Evolutionary conservation across 2,797 vertebrate genomes (phyloP), one percentile per base, ranked within the genome.

Genomic region (Picus viridis): DNA sequence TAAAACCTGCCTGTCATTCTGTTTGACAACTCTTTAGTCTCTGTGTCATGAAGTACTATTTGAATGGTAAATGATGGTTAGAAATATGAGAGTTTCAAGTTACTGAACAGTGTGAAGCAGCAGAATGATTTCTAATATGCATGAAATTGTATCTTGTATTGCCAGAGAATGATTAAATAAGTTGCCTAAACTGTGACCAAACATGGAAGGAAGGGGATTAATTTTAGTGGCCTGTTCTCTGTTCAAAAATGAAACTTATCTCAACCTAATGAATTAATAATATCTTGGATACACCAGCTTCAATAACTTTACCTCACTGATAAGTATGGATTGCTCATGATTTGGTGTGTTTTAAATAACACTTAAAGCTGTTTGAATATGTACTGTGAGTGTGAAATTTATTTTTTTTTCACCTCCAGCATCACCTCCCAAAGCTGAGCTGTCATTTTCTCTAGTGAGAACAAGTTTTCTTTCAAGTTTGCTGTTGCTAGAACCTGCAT

Each of bases 11-110:
- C 1, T 89, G 79, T 83, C 71, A 41, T 79, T 90, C 54, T 93
- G 87, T 94, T 95, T 92, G 88, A 88, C 67, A 91, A 81, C 64
- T 88, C 76, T 72, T 69, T 53, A 78, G 85, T 81, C 51, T 59
- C 71, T 86, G 0, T 86, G 76, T 92, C 93, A 86, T 39, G 59
- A 67, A 58, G 32, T 84, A 59, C 70, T 18, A 61, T 79, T 64
- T 67, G 83, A 84, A 26, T 45, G 65, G 76, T 57, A 88, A 86
- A 78, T 73, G 53, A 56, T 81, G 62, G 34, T 45, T 89, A 70
- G 61, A 76, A 73, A 61, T 39, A 13, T 70, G 59, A 65, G 61
- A 74, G 10, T 76, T 92, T 89, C n/a, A 67, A 70, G 45, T 83
- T 67, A 89, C 77, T 75, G 26, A 86, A 16, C 77, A 75, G 43